Base-by-base conservation (phyloP, 2,888 invertebrate species). In the Nomada goodeniana region DNA sequence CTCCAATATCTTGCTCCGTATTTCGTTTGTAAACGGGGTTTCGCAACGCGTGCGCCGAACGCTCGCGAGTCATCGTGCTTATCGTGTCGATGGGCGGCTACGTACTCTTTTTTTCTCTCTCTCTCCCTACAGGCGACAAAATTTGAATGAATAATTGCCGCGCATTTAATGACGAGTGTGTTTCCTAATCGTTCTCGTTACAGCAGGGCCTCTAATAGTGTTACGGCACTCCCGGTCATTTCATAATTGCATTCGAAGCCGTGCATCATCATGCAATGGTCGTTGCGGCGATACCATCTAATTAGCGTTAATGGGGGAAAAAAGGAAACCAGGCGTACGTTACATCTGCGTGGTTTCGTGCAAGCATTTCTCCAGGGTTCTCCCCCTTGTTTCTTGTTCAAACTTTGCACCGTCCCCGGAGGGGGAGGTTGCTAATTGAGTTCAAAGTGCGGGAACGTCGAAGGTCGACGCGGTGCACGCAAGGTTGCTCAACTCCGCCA, bases 211-310 rank as follows among this genome's bases (percentile, higher is more conserved):
- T 15, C 60, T 77, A 77, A 77, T 64, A 23, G 52, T 20, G 63
- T 80, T 72, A 78, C 61, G 36, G 52, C 64, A 64, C 20, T 55
- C 44, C 26, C 55, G 44, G 55, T 72, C 29, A 61, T 72, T 80
- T 80, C 57, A 63, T 80, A 78, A 78, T 63, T 68, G 57, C 50
- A 71, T 61, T 69, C 29, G 69, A 69, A 69, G 42, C 55, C 47
- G 60, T 18, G 65, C 55, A 55, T 60, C 77, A 61, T 77, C 71
- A 61, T 67, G 80, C 60, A 52, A 65, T 52, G 23, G 20, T 44
- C 53, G 64, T 44, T 23, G 18, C 63, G 13, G 15, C 47, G 70
- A 76, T 63, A 55, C 65, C 20, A 52, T 77, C 77, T 57, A 60
- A 76, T 70, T 44, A 1, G 50, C 11, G 23, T 57, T 71, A 76